Evolutionary conservation across 2,888 invertebrate genomes (phyloP), one percentile per base, ranked within the genome.

Genomic region (Theodoxus fluviatilis): DNA sequence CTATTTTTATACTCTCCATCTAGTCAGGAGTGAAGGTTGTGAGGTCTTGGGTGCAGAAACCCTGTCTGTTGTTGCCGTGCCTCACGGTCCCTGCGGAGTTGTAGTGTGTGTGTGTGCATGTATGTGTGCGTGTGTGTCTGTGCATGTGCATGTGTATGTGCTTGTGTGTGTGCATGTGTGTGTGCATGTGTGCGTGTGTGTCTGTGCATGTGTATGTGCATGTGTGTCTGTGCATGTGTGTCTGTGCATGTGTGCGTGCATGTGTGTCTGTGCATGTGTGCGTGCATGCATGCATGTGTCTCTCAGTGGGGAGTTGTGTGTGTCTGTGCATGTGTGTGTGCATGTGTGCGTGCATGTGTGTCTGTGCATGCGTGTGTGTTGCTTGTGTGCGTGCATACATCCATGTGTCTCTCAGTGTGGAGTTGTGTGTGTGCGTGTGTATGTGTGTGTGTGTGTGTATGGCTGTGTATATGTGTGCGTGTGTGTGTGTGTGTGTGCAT

Each of bases 401-500:
- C 31, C 49, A 31, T 66, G 40, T 59, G 63, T 65, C 43, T 67
- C 25, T 52, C 25, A 25, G 52, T 52, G 52, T 52, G 52, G 2
- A 2, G 22, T 2, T 52, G 52, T 52, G 52, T 52, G 52, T 52
- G 52, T 52, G 52, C 28, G 52, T 52, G 52, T 52, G 52, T 52
- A 28, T 52, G 31, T 69, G 52, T 59, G 57, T 66, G 25, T 57
- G 31, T 71, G 57, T 66, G 49, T 35, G 22, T 69, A 28, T 9
- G 52, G 9, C 9, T 12, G 31, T 33, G n/a, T 1, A 1, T 61
- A 2, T 64, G 40, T 38, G 55, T 55, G 35, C 49, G 43, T 61
- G 49, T 38, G 49, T 57, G 47, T n/a, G 25, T 67, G 47, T 40
- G 55, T 67, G 65, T 68, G 38, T 73, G 65, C 47, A 59, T 69